Evolutionary conservation across 1,140 invertebrate genomes (phyloP), one percentile per base, ranked within the genome.

Genomic region (Papilio aristodemus): DNA sequence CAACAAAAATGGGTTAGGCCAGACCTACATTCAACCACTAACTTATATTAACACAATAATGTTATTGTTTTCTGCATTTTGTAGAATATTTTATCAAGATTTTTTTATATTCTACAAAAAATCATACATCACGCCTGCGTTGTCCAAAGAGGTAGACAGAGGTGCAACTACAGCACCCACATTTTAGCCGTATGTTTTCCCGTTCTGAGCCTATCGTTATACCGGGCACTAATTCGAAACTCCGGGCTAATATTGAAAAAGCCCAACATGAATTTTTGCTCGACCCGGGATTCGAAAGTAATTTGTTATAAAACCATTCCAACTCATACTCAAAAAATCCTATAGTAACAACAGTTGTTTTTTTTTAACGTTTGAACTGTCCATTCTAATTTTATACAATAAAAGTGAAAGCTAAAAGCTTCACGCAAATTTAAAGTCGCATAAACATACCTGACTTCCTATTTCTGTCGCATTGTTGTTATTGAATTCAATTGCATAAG

Each of bases 391-490:
- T 71, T 70, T 62, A 27, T 73, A 89, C 81, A 89, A 89, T 81
- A 84, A 87, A 89, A 90, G 88, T 88, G 88, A 90, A 90, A 89
- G 83, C 81, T 80, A 59, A 70, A 73, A 76, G 79, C 76, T 80
- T 79, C 81, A 88, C 85, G 87, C 86, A 83, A 84, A 87, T 90
- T 83, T 72, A 63, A 69, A 77, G 72, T 80, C 72, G 72, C 78
- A 74, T 81, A 88, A 90, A 90, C 83, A 86, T 83, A 78, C 81
- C 83, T 86, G 83, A 74, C 75, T 78, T 76, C 75, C 74, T 70
- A 76, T 77, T 78, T 74, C 72, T 73, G 78, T 79, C 71, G 74
- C 71, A 78, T 85, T 81, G 76, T 84, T 76, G 57, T 74, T 71
- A 54, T 71, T 69, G 68, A 72, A 72, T 57, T 79, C 68, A 71